Evolutionary conservation across 1,140 invertebrate genomes (phyloP).

Genomic region (Capitella teleta): DNA sequence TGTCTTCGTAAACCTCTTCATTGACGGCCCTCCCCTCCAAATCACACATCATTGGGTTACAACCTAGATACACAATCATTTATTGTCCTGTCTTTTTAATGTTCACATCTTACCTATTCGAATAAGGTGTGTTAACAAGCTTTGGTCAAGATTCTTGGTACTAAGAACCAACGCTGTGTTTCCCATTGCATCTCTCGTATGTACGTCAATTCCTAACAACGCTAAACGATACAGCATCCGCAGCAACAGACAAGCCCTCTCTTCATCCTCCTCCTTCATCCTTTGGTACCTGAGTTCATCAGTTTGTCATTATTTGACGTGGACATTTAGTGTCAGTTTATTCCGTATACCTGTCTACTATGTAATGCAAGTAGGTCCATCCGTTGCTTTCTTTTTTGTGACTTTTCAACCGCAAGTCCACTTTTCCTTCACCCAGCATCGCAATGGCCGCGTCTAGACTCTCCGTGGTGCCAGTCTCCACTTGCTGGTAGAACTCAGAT

Average conservation of each 20-base stretch:
- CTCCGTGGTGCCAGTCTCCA: slow-evolving; percentile 1
- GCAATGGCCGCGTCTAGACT: slow-evolving; percentile 6
- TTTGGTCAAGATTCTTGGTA: slow-evolving; percentile 11
- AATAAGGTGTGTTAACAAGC: slow-evolving; percentile 16
- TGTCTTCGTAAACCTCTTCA: slow-evolving; percentile 13
- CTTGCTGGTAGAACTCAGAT: slow-evolving; percentile 7
- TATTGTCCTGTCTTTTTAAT: not conserved
- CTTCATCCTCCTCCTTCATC: slow-evolving; percentile 7
- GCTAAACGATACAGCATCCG: slow-evolving; percentile 14
- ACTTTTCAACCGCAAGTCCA: slow-evolving; percentile 7
- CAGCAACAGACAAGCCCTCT: slow-evolving; percentile 10
- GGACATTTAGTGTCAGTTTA: not conserved
- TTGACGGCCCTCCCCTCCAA: slow-evolving; percentile 9
- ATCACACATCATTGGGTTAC: slow-evolving; percentile 15
- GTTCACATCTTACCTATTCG: slow-evolving; percentile 15
- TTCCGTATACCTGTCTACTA: slow-evolving; percentile 14
- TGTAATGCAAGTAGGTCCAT: slow-evolving; percentile 16
- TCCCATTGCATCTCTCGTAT: slow-evolving; percentile 13
- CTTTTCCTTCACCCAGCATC: slow-evolving; percentile 5
- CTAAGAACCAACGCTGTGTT: slow-evolving; percentile 13
- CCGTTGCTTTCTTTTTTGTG: slow-evolving; percentile 2
- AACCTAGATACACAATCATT: slow-evolving; percentile 9
- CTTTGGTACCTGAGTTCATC: not conserved
- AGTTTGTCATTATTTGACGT: not conserved
- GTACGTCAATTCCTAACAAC: slow-evolving; percentile 16